phyloP scores from a whole-genome alignment of 2,797 vertebrate species.

The Anguilla megastoma region DNA sequence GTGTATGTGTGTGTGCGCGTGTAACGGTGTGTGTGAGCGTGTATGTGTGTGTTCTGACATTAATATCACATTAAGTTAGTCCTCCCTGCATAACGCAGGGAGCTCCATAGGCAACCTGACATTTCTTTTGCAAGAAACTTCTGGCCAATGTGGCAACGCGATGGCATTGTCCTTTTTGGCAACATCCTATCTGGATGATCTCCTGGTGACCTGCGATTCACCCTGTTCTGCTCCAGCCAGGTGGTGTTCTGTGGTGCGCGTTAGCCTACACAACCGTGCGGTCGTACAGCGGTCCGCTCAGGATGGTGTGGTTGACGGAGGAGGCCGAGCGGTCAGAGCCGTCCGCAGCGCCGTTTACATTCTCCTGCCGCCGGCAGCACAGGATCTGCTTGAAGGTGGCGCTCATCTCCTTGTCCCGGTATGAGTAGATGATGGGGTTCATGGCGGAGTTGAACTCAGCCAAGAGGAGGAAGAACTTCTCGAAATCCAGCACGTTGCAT shows the following conservation, averaged over 20 bases:
- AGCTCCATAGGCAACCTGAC: neutral
- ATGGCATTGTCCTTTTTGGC: neutral
- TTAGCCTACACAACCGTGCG: neutral
- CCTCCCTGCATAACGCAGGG: neutral
- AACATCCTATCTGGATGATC: neutral
- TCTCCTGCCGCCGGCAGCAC: constrained; percentile 92
- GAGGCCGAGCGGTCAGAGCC: constrained; percentile 94
- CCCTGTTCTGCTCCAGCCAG: neutral
- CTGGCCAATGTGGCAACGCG: neutral
- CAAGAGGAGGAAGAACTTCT: constrained; percentile 97
- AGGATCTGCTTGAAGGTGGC: constrained; percentile 96
- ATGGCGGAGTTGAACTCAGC: constrained; percentile 98
- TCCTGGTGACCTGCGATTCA: neutral
- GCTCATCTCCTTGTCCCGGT: constrained; percentile 98
- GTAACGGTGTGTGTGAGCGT: neutral
- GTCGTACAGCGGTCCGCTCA: constrained; percentile 64
- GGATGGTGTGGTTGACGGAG: constrained; percentile 93
- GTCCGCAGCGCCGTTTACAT: constrained; percentile 82
- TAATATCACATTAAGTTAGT: neutral
- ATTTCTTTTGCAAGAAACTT: neutral
- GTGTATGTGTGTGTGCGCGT: no score
- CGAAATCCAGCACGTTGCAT: constrained; percentile 89
- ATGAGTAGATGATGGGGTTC: constrained; percentile 99
- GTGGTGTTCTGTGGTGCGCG: neutral
- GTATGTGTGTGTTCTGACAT: neutral